Evolutionary conservation across 2,113 vertebrate species (phyloP).

Genomic region (Pseudorhombus dupliciocellatus): DNA sequence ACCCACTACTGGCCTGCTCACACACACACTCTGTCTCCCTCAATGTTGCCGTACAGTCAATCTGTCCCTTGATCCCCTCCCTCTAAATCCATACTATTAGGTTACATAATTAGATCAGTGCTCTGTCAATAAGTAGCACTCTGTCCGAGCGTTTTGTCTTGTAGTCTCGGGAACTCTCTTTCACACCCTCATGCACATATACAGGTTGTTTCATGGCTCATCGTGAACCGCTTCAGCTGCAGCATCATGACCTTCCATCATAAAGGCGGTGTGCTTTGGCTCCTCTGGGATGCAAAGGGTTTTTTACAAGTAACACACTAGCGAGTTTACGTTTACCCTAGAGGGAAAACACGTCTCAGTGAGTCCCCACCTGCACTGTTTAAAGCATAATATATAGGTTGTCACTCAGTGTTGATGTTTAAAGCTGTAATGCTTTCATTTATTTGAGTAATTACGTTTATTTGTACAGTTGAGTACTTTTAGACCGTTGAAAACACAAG

Average conservation of each 20-base stretch:
- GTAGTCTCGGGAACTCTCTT: not conserved
- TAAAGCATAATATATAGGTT: not conserved
- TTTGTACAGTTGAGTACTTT: too few relatives aligned
- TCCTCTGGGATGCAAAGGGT: not conserved
- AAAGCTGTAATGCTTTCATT: not conserved
- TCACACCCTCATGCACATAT: conserved; percentile 7
- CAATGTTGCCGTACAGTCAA: conserved; percentile 12
- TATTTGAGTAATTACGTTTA: not conserved
- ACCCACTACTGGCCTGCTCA: conserved; percentile 1
- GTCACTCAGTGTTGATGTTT: not conserved
- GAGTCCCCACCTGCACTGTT: conserved; percentile 1
- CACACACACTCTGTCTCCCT: not conserved
- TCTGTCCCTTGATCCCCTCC: not conserved
- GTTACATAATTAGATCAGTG: conserved; percentile 46
- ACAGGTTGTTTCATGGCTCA: conserved; percentile 4
- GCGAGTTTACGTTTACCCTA: not conserved
- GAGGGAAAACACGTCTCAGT: not conserved
- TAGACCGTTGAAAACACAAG: too few relatives aligned
- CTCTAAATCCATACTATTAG: conserved; percentile 52
- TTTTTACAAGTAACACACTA: not conserved
- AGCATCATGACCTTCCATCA: not conserved
- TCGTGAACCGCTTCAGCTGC: not conserved
- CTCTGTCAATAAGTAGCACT: conserved; percentile 38
- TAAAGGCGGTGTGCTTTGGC: not conserved
- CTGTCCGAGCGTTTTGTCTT: conserved; percentile 15